phyloP scores from a whole-genome alignment of 2,797 vertebrate genomes.

The Acanthopagrus latus region DNA sequence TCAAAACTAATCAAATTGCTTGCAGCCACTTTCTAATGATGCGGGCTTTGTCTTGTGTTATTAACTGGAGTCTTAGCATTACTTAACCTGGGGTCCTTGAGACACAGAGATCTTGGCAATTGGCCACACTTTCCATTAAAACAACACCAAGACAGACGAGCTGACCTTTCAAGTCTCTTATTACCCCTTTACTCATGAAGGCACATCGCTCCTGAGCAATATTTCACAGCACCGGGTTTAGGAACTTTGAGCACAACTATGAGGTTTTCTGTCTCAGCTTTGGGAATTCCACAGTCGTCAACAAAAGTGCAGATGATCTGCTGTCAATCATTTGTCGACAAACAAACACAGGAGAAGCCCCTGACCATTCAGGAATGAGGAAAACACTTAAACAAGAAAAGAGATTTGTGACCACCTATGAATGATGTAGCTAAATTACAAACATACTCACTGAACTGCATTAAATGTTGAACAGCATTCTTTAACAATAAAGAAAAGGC shows the following conservation, averaged over 20 bases:
- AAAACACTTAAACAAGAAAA: not conserved
- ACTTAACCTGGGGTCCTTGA: slow-evolving; percentile 75
- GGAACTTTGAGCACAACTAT: slow-evolving; percentile 43
- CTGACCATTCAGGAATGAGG: not conserved
- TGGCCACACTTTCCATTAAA: slow-evolving; percentile 80
- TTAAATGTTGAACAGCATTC: slow-evolving; percentile 30
- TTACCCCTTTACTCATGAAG: slow-evolving; percentile 69
- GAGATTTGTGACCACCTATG: not conserved
- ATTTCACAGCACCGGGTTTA: slow-evolving; percentile 57
- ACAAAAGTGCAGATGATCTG: not conserved
- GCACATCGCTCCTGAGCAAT: slow-evolving; percentile 56
- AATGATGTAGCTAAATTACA: slow-evolving; percentile 3
- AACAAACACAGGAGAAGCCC: slow-evolving; percentile 1
- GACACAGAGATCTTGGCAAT: slow-evolving; percentile 69
- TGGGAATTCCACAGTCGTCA: slow-evolving; percentile 18
- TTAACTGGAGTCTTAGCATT: slow-evolving; percentile 72
- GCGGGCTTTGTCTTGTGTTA: slow-evolving; percentile 55
- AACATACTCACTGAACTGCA: not conserved
- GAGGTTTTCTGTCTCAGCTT: slow-evolving; percentile 19
- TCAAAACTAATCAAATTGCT: slow-evolving; percentile 55
- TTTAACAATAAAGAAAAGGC: slow-evolving; percentile 30
- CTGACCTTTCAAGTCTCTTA: slow-evolving; percentile 81
- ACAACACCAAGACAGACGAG: slow-evolving; percentile 77
- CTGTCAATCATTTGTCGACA: slow-evolving; percentile 20
- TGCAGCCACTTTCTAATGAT: slow-evolving; percentile 60